Base-by-base conservation (phyloP, 2,113 vertebrate species). In the Corythoichthys haematopterus region DNA sequence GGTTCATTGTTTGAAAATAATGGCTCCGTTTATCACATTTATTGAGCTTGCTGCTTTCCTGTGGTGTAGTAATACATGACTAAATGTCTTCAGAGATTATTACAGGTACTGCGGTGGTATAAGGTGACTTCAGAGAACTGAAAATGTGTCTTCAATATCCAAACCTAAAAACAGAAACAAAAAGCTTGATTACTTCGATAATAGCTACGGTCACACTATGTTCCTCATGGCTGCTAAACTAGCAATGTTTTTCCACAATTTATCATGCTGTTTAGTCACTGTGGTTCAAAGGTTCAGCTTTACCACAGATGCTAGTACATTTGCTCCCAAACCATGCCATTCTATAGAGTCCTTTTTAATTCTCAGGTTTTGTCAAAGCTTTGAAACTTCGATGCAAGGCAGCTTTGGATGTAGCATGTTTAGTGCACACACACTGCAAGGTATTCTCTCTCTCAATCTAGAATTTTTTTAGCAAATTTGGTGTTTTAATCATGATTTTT, bases 101-200 rank as follows among this genome's bases (percentile, higher is more conserved):
- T 4, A 7, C n/a, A 28, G 58, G 15, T 11, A 15, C 16, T 43
- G 58, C 9, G 20, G 37, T 61, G 37, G 38, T 9, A 37, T 11
- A 43, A 11, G 9, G 2, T 13, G 43, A 33, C 43, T 62, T 28
- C 40, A 61, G 20, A 62, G 43, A 57, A 46, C 11, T 46, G n/a
- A 33, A 61, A 38, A 62, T 8, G 10, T 62, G 38, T 62, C n/a
- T 12, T 11, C n/a, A 46, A 45, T 7, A 13, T 43, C 59, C 59
- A 62, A n/a, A 13, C 40, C 59, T 62, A 46, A 45, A 62, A 12
- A 62, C 51, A 56, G 14, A 37, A 47, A 67, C 40, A 78, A 33
- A 68, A 33, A 51, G 33, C 37, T 65, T 20, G n/a, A 6, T 55
- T 51, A 12, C 3, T 47, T 62, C 3, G 20, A 28, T 28, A 28